Percentiles rank a stretch among this genome's conserved stretches.
phyloP scores from a whole-genome alignment of 2,113 vertebrate genomes.

The Noctilio leporinus region DNA sequence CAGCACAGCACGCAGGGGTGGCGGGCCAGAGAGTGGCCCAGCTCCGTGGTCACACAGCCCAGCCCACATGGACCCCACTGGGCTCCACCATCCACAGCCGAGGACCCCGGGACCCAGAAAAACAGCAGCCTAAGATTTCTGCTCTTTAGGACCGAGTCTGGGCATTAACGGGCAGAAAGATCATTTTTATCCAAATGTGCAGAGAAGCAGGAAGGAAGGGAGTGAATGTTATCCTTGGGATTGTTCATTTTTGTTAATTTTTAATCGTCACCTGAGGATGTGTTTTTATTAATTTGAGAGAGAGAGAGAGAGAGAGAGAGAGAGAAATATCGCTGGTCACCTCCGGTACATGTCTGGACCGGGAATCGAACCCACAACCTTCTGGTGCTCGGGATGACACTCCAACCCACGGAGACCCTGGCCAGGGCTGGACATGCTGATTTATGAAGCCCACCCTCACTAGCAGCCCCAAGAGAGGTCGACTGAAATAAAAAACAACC shows the following conservation, averaged over 20 bases:
- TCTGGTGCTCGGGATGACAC: too few relatives aligned
- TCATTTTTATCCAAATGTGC: not conserved
- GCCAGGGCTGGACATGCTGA: not conserved
- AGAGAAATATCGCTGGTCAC: too few relatives aligned
- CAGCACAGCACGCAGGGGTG: not conserved
- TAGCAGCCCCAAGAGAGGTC: not conserved
- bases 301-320: too few relatives aligned
- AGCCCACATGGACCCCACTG: rapidly evolving
- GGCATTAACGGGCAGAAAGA: not conserved
- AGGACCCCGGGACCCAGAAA: rapidly evolving
- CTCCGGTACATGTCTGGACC: too few relatives aligned
- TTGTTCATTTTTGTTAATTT: not conserved
- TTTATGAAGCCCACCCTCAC: not conserved
- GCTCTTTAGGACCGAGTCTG: too few relatives aligned
- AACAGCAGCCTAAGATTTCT: rapidly evolving
- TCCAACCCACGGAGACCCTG: too few relatives aligned
- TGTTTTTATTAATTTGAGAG: too few relatives aligned
- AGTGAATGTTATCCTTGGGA: not conserved
- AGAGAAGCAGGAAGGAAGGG: not conserved
- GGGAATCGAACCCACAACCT: too few relatives aligned
- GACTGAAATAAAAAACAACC: not conserved
- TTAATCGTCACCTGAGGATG: too few relatives aligned
- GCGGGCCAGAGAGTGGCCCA: too few relatives aligned
- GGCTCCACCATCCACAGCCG: rapidly evolving
- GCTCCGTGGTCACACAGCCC: rapidly evolving